Percentiles rank a stretch among this genome's conserved stretches.
These are phyloP conservation scores for Pseudoips prasinana DNA, from an alignment of 2,888 invertebrate genomes.

Conservation along the genomic window DNA sequence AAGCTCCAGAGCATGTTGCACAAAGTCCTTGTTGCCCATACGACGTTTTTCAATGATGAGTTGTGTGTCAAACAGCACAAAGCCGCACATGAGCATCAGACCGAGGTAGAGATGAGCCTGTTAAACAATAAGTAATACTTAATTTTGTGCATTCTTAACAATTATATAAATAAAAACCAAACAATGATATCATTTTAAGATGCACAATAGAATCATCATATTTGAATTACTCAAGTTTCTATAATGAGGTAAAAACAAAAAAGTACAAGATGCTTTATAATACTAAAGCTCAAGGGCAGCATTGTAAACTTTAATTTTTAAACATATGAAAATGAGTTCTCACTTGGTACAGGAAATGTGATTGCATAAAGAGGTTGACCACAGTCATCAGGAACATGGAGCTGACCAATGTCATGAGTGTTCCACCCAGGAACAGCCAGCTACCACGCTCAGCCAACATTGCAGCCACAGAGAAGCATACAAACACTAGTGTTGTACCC, in stretches of 20 bases:
- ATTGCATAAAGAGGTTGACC: conserved; percentile 93
- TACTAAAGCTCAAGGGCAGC: too few species aligned
- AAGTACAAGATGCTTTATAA: too few species aligned
- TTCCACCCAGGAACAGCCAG: conserved; percentile 95
- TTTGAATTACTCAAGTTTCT: too few species aligned
- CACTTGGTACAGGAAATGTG: conserved; percentile 89
- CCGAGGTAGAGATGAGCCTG: conserved; percentile 94
- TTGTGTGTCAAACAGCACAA: conserved; percentile 98
- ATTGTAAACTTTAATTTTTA: too few species aligned
- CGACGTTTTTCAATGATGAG: conserved; percentile 96
- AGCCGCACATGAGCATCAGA: conserved; percentile 95
- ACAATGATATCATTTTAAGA: too few species aligned
- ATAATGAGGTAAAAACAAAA: too few species aligned
- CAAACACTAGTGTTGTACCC: conserved; percentile 93
- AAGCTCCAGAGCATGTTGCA: conserved; percentile 94
- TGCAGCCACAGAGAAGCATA: conserved; percentile 94
- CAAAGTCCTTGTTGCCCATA: conserved; percentile 95
- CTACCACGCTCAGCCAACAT: conserved; percentile 93
- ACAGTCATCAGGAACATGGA: conserved; percentile 90
- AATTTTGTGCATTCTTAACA: too few species aligned
- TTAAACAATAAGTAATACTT: conserved; percentile 24
- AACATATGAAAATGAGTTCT: too few species aligned
- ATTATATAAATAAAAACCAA: too few species aligned
- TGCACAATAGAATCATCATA: too few species aligned
- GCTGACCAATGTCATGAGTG: conserved; percentile 90